Evolutionary conservation across 2,888 invertebrate species (phyloP).

Genomic region (Tetranychus piercei): DNA sequence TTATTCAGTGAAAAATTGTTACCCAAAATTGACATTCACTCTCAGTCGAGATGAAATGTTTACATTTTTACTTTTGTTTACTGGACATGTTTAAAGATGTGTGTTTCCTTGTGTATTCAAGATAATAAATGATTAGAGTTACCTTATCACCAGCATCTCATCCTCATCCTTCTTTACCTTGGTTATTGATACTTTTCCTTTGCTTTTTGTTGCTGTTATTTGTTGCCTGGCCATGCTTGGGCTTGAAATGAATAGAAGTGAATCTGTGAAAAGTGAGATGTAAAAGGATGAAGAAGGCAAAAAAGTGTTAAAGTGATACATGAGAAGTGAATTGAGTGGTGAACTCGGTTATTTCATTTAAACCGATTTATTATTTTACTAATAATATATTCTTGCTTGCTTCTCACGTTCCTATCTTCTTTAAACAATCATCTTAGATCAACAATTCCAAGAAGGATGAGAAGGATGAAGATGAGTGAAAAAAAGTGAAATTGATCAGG

Average conservation of each 20-base stretch:
- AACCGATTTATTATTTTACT: neutral
- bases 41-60: neutral
- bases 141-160: neutral
- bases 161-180: neutral
- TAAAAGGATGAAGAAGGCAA: neutral
- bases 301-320: conserved; percentile 8
- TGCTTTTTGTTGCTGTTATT: no score
- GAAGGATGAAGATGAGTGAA: neutral
- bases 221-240: no score
- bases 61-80: neutral
- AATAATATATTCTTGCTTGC: neutral
- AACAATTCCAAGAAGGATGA: conserved; percentile 5
- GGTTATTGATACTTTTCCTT: no score
- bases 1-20: conserved; percentile 6
- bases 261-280: neutral
- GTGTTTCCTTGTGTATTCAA: neutral
- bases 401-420: neutral
- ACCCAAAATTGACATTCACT: neutral
- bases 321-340: neutral
- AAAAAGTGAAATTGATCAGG: neutral
- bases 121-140: neutral
- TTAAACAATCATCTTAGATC: neutral
- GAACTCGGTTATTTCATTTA: neutral
- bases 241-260: no score
- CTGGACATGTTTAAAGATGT: neutral